Percentiles rank a stretch among this genome's conserved stretches.
These are phyloP conservation scores for Oryzaephilus surinamensis DNA, from an alignment of 1,140 invertebrate species.

Conservation along the genomic window DNA sequence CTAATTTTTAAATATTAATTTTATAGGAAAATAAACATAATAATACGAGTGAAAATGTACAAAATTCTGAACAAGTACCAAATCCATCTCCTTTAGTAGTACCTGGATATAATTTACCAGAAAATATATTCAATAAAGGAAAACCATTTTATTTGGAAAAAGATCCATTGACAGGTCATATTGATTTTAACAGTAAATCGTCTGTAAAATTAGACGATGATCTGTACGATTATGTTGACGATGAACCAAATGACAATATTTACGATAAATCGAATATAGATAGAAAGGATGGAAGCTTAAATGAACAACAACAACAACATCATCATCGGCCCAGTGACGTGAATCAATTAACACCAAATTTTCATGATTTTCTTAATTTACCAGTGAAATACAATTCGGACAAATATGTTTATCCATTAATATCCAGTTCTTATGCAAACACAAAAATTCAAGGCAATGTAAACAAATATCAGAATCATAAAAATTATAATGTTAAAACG, in stretches of 20 bases:
- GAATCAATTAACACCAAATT: slow-evolving; percentile 46
- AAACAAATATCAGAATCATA: slow-evolving; percentile 52
- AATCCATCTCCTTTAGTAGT: slow-evolving; percentile 30
- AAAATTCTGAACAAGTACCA: slow-evolving; percentile 29
- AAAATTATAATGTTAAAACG: slow-evolving; percentile 40
- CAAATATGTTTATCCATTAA: slow-evolving; percentile 54
- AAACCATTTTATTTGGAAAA: slow-evolving; percentile 59
- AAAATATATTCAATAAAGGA: slow-evolving; percentile 50
- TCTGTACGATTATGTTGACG: slow-evolving; percentile 27
- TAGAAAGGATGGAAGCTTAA: slow-evolving; percentile 33
- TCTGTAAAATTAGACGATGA: slow-evolving; percentile 34
- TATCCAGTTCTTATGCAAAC: slow-evolving; percentile 61
- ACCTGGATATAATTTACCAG: slow-evolving; percentile 34
- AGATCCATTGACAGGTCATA: slow-evolving; percentile 53
- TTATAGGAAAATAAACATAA: not conserved
- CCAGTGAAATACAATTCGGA: slow-evolving; percentile 55
- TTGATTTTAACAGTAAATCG: slow-evolving; percentile 48
- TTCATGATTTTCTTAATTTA: slow-evolving; percentile 59
- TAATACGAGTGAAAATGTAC: not conserved
- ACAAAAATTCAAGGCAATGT: slow-evolving; percentile 58
- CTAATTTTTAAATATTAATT: not conserved
- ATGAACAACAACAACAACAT: slow-evolving; percentile 19
- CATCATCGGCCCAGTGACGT: slow-evolving; percentile 45
- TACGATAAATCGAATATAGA: slow-evolving; percentile 36
- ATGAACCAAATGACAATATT: slow-evolving; percentile 22